Percentiles rank a stretch among this genome's conserved stretches.
phyloP scores from a whole-genome alignment of 2,113 vertebrate genomes.

The Ascaphus truei region DNA sequence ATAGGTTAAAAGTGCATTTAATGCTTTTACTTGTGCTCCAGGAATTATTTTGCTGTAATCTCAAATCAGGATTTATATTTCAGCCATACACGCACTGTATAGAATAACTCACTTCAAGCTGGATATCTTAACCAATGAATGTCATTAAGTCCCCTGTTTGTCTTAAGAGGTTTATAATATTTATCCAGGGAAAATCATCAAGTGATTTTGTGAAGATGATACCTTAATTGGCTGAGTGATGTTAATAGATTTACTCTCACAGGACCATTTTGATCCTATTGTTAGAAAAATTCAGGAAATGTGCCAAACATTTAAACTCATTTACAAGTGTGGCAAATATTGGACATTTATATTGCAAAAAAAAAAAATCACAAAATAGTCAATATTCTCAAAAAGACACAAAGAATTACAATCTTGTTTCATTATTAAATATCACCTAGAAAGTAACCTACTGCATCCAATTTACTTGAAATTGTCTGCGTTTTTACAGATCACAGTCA shows the following conservation, averaged over 20 bases:
- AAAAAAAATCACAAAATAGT: no score
- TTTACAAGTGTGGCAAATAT: no score
- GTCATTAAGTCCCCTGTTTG: constrained; percentile 1
- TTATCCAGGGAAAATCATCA: constrained; percentile 18
- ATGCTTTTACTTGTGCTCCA: not conserved
- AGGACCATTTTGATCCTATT: constrained; percentile 16
- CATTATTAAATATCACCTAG: no score
- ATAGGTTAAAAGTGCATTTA: not conserved
- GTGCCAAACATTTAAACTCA: no score
- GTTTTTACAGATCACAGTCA: no score
- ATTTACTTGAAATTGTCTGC: no score
- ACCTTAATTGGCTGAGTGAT: constrained; percentile 24
- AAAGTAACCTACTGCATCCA: no score
- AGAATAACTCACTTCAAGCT: not conserved
- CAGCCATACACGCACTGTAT: not conserved
- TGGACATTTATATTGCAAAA: no score
- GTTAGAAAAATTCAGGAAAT: constrained; percentile 17
- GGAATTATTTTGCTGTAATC: not conserved
- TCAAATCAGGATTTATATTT: not conserved
- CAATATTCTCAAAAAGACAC: no score
- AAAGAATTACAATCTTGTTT: no score
- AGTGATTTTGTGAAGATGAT: constrained; percentile 22
- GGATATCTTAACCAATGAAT: not conserved
- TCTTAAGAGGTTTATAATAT: constrained; percentile 31
- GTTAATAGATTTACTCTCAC: constrained; percentile 22